Conservation (phyloP, 2,113 vertebrate genomes). For the Ibidorhyncha struthersii region DNA sequence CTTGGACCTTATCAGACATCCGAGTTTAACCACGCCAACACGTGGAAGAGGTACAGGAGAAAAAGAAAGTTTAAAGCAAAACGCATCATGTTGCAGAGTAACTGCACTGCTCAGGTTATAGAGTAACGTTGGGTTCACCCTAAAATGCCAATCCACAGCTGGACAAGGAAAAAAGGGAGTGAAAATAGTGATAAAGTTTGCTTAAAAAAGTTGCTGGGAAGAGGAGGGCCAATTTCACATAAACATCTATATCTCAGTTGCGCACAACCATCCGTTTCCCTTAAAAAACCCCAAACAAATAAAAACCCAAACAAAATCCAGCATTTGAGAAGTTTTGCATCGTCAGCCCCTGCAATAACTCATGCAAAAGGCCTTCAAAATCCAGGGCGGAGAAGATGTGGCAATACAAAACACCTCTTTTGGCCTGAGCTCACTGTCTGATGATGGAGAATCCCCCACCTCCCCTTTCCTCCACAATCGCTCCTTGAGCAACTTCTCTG, state of each 20-base stretch:
- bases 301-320: background rate
- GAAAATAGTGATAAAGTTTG: background rate
- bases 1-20: background rate
- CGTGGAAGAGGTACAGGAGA: rapidly evolving
- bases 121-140: background rate
- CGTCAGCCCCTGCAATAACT: background rate
- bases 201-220: background rate
- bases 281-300: background rate
- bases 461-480: background rate
- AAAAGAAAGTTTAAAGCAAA: background rate
- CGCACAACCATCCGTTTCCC: rapidly evolving
- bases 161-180: background rate
- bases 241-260: rapidly evolving
- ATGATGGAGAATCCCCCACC: background rate
- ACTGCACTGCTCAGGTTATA: background rate
- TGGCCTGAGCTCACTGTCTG: rapidly evolving
- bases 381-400: background rate
- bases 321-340: background rate
- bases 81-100: background rate
- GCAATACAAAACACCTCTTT: background rate
- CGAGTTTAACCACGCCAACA: background rate
- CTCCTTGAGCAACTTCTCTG: background rate
- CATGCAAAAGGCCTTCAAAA: background rate
- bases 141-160: background rate
- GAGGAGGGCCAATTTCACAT: background rate